phyloP scores from a whole-genome alignment of 2,113 vertebrate species.

The Callionymus lyra region DNA sequence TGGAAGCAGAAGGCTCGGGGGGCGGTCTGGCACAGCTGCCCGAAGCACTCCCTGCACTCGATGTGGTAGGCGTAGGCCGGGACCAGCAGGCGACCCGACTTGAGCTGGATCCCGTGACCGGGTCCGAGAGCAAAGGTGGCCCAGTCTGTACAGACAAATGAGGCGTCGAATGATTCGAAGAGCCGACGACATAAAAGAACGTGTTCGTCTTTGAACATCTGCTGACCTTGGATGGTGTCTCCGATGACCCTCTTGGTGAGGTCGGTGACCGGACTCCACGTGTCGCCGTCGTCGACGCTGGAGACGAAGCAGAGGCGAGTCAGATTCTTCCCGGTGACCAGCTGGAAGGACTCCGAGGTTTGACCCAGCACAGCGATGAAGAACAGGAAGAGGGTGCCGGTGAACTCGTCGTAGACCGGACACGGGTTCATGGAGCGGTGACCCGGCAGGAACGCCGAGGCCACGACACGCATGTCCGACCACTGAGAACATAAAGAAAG shows the following conservation, averaged over 20 bases:
- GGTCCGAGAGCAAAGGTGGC: slow-evolving; percentile 90
- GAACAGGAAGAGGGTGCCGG: slow-evolving; percentile 75
- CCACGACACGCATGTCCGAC: slow-evolving; percentile 76
- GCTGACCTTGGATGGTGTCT: slow-evolving; percentile 70
- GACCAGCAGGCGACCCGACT: slow-evolving; percentile 79
- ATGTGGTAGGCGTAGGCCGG: slow-evolving; percentile 89
- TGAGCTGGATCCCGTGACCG: slow-evolving; percentile 85
- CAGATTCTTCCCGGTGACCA: slow-evolving; percentile 78
- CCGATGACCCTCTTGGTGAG: slow-evolving; percentile 81
- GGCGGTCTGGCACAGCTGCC: slow-evolving; percentile 78
- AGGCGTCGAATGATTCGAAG: neutral
- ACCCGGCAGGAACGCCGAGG: slow-evolving; percentile 68
- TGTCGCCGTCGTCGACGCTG: slow-evolving; percentile 75
- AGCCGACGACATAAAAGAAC: neutral
- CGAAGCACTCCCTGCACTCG: slow-evolving; percentile 80
- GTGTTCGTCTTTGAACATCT: neutral
- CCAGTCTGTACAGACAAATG: slow-evolving; percentile 71
- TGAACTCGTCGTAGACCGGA: slow-evolving; percentile 78
- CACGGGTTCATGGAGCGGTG: slow-evolving; percentile 96
- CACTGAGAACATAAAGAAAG: slow-evolving; percentile 66
- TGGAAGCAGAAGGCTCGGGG: slow-evolving; percentile 83
- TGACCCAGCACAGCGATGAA: slow-evolving; percentile 84
- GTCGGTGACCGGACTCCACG: slow-evolving; percentile 77
- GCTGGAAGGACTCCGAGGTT: slow-evolving; percentile 79
- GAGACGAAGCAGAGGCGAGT: slow-evolving; percentile 83